Conservation (phyloP, 2,888 invertebrate species). For the Andrena praecox region DNA sequence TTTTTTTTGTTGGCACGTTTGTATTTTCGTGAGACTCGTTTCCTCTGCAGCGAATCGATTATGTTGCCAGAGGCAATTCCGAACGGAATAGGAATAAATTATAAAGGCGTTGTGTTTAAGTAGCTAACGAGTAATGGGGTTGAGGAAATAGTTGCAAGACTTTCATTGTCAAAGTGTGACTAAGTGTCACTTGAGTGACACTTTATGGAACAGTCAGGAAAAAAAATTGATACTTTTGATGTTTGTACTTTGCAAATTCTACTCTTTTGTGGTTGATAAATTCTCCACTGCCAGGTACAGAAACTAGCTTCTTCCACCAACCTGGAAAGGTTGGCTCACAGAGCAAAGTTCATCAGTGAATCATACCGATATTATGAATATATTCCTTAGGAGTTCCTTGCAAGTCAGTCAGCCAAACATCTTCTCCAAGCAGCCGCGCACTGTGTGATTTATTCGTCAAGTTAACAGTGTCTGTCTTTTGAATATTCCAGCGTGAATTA, state of each 20-base stretch:
- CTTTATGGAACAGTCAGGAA: too few species aligned
- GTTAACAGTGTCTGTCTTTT: background rate
- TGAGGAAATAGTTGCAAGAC: slow-evolving; percentile 22
- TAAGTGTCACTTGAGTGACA: too few species aligned
- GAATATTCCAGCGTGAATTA: slow-evolving; percentile 19
- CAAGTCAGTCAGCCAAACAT: background rate
- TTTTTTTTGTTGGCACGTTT: too few species aligned
- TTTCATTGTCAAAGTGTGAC: too few species aligned
- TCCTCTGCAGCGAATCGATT: slow-evolving; percentile 10
- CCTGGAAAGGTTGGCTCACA: too few species aligned
- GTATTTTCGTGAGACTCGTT: background rate
- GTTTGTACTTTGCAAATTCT: background rate
- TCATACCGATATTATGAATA: slow-evolving; percentile 6
- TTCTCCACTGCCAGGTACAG: background rate
- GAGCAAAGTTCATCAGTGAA: background rate
- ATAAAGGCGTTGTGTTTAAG: slow-evolving; percentile 61
- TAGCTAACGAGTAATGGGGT: slow-evolving; percentile 57
- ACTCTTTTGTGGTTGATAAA: background rate
- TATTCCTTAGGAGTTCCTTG: background rate
- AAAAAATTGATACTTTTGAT: background rate
- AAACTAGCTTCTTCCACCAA: too few species aligned
- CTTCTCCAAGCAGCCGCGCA: background rate
- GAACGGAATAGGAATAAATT: slow-evolving; percentile 57
- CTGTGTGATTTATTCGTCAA: background rate
- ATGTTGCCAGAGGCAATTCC: slow-evolving; percentile 26